These are phyloP conservation scores for Thunnus albacares DNA, from an alignment of 2,797 vertebrate species.

Conservation along the genomic window DNA sequence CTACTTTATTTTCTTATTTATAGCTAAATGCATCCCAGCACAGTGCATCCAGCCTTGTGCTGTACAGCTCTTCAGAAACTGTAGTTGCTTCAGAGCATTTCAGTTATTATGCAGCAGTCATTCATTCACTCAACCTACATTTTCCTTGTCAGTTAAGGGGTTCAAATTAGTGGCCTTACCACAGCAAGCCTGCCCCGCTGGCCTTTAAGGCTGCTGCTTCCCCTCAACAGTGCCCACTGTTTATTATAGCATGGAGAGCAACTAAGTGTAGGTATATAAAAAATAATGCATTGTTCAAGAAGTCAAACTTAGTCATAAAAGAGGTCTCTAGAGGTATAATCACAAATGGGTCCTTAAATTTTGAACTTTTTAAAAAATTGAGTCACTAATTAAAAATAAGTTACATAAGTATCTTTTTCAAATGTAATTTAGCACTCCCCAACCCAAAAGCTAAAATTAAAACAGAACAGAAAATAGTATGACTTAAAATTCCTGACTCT, in stretches of 20 bases:
- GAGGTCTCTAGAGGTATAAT: neutral
- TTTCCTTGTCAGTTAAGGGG: neutral
- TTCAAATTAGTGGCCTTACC: neutral
- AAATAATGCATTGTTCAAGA: neutral
- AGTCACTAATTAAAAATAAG: neutral
- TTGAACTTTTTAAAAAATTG: neutral
- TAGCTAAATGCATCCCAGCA: neutral
- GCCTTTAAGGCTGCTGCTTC: neutral
- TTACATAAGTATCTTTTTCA: constrained; percentile 7
- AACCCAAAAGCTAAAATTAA: constrained; percentile 18
- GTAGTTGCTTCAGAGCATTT: neutral
- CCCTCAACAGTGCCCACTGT: neutral
- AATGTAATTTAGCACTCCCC: constrained; percentile 6
- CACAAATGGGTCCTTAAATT: neutral
- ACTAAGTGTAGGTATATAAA: neutral
- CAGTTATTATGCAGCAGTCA: neutral
- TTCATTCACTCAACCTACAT: neutral
- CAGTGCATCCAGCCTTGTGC: neutral
- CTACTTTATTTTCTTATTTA: neutral
- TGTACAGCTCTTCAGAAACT: neutral
- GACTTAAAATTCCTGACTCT: constrained; percentile 35
- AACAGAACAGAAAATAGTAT: constrained; percentile 23
- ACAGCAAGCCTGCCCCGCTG: too few species aligned
- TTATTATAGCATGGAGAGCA: neutral
- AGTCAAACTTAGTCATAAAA: neutral